Evolutionary conservation across 2,888 invertebrate genomes (phyloP), one percentile per base, ranked within the genome.

Genomic region (Euphydryas editha): DNA sequence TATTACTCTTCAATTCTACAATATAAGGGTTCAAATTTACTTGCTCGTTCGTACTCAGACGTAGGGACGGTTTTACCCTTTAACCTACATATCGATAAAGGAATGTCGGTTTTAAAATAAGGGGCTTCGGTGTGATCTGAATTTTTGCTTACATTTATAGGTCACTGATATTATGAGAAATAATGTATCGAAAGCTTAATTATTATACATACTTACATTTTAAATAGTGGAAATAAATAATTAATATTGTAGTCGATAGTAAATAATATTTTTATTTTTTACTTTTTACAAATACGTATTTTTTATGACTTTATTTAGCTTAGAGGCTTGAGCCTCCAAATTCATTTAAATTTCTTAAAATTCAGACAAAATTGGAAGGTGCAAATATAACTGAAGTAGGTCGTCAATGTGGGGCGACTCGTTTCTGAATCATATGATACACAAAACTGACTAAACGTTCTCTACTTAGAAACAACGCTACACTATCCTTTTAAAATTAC

Each of bases 301-400:
- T 6, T 4, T 24, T 24, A 24, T 17, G 17, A 51, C 2, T 59
- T 51, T 64, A 67, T 61, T 60, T 66, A 24, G 15, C 21, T 58
- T 62, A 57, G 58, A 71, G 68, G 68, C 59, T 65, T 68, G 67
- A 72, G 58, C 62, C 63, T 49, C 63, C 62, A 59, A 72, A 67
- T 60, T 63, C 61, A 62, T 66, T 59, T 64, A 56, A 67, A 76
- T 80, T 86, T 82, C 85, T 75, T 71, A 81, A 83, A 85, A 85
- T 75, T 70, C 58, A 65, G 66, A 72, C 80, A 83, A 85, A 85
- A 84, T 75, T 75, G 74, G 71, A 72, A 30, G 79, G 78, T 78
- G 77, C 75, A 78, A 84, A 84, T 81, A 82, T 79, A 79, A 81
- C 78, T 79, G 78, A 86, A 82, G 78, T 85, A 82, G 85, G 86